Evolutionary conservation across 1,140 invertebrate genomes (phyloP).

Genomic region (Diploscapter pachys): DNA sequence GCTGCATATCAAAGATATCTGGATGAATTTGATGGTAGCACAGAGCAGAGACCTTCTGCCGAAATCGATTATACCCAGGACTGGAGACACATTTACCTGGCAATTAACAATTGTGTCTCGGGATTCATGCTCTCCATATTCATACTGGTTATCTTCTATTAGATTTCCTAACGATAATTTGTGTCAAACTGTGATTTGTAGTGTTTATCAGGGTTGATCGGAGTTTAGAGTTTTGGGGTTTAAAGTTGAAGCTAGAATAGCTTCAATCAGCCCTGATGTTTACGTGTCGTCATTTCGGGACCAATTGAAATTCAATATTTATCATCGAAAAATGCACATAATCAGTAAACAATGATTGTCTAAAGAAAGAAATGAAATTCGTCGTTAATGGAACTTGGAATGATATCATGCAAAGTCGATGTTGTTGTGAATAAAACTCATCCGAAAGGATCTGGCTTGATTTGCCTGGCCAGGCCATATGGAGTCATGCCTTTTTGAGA

Average conservation of each 20-base stretch:
- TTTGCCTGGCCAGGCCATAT: constrained; percentile 65
- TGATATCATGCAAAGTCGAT: not conserved
- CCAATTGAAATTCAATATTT: no score
- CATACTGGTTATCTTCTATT: constrained; percentile 46
- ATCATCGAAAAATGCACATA: no score
- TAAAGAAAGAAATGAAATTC: not conserved
- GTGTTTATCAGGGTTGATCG: no score
- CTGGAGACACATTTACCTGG: constrained; percentile 55
- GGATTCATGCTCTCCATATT: constrained; percentile 51
- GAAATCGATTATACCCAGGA: constrained; percentile 49
- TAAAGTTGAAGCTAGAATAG: no score
- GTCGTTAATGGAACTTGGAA: not conserved
- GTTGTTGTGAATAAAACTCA: constrained; percentile 1
- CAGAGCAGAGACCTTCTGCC: not conserved
- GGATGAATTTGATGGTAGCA: constrained; percentile 27
- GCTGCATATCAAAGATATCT: constrained; percentile 52
- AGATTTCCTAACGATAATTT: no score
- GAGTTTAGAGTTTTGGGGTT: no score
- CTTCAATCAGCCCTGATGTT: no score
- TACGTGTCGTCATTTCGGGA: no score
- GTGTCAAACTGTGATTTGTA: no score
- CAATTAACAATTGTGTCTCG: constrained; percentile 53
- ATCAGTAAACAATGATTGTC: no score
- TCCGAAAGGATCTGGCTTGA: constrained; percentile 59
- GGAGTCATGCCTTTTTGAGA: constrained; percentile 66